These are phyloP conservation scores for Hypolimnas misippus DNA, from an alignment of 2,888 invertebrate species.

Conservation along the genomic window DNA sequence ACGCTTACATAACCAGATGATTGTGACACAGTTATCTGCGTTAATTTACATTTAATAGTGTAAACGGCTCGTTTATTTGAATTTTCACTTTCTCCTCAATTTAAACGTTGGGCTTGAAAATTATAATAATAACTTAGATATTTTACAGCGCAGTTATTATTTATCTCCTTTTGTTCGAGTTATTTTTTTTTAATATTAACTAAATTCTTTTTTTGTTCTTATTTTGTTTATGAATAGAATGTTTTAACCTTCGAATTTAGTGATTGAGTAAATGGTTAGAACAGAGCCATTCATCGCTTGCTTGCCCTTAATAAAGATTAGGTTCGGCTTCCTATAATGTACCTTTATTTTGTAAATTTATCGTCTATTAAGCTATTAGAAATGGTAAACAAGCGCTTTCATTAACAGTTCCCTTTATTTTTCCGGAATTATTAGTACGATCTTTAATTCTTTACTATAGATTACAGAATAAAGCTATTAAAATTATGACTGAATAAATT, in stretches of 20 bases:
- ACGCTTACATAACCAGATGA: constrained; percentile 37
- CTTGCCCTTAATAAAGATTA: background rate
- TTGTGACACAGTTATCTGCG: constrained; percentile 24
- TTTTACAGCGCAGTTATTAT: background rate
- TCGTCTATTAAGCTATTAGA: constrained; percentile 1
- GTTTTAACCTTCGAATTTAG: constrained; percentile 6
- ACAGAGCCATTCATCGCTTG: background rate
- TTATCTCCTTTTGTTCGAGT: too few relatives aligned
- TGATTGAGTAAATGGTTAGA: constrained; percentile 13
- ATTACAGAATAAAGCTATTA: background rate
- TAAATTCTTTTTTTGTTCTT: background rate
- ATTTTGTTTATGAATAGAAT: background rate
- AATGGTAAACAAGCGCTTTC: constrained; percentile 13
- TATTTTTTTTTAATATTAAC: background rate
- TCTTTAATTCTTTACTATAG: background rate
- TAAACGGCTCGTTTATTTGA: constrained; percentile 12
- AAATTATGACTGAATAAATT: too few relatives aligned
- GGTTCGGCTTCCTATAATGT: background rate
- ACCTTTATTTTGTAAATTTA: constrained; percentile 7
- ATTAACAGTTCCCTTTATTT: constrained; percentile 16
- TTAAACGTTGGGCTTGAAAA: background rate
- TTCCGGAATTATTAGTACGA: background rate
- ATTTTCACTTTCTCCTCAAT: constrained; percentile 18
- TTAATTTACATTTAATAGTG: constrained; percentile 35
- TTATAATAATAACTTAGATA: background rate